phyloP scores from a whole-genome alignment of 2,888 invertebrate genomes.

The Prosopocoilus inquinatus region DNA sequence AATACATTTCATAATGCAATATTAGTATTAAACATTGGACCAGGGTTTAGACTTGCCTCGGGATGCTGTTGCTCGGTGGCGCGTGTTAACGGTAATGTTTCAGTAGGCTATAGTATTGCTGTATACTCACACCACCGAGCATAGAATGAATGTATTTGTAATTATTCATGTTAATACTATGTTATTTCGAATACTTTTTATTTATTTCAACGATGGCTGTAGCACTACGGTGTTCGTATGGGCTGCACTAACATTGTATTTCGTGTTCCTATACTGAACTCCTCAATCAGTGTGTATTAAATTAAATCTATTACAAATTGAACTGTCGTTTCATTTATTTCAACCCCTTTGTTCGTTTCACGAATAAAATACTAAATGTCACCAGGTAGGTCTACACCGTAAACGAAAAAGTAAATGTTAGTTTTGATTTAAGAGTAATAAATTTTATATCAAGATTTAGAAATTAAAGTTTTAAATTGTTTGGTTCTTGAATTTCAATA shows the following conservation, averaged over 20 bases:
- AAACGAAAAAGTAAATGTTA: no score
- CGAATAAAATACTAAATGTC: no score
- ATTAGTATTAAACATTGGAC: constrained; percentile 47
- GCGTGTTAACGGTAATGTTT: background rate
- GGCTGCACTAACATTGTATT: constrained; percentile 45
- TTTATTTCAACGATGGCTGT: constrained; percentile 48
- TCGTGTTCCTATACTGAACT: constrained; percentile 51
- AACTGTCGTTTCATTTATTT: constrained; percentile 7
- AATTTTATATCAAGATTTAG: no score
- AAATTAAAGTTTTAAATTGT: no score
- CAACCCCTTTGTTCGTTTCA: no score
- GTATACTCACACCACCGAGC: constrained; percentile 21
- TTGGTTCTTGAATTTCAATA: no score
- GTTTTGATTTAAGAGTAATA: no score
- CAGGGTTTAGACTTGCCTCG: constrained; percentile 42
- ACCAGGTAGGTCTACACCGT: no score
- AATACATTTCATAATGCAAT: constrained; percentile 40
- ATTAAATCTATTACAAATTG: constrained; percentile 23
- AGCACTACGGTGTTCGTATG: constrained; percentile 48
- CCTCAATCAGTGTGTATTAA: constrained; percentile 50
- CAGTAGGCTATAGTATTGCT: background rate
- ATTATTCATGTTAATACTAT: constrained; percentile 47
- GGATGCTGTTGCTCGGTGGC: constrained; percentile 25
- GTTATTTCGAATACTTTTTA: constrained; percentile 48
- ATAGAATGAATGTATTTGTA: constrained; percentile 42